Conservation (phyloP, 2,113 vertebrate species). For the Neopipo cinnamomea region DNA sequence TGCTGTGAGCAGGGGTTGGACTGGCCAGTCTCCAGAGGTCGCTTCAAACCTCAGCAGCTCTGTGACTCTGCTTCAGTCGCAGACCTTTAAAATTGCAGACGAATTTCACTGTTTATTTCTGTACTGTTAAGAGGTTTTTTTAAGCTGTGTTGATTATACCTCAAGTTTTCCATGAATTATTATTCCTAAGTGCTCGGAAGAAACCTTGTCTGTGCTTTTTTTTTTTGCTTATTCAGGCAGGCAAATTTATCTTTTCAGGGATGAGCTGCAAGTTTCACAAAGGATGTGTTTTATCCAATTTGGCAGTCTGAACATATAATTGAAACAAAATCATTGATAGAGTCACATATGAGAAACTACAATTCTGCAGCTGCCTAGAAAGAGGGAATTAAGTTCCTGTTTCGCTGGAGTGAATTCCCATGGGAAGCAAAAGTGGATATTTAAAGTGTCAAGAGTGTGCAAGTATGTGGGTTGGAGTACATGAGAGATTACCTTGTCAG, state of each 20-base stretch:
- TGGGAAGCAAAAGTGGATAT: constrained; percentile 3
- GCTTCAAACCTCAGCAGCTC: neutral
- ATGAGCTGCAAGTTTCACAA: constrained; percentile 9
- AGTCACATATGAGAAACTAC: neutral
- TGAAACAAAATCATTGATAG: constrained; percentile 13
- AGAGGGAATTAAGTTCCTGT: neutral
- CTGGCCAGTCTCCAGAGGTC: neutral
- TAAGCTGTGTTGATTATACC: neutral
- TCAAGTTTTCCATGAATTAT: neutral
- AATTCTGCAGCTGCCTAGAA: neutral
- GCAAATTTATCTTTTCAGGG: constrained; percentile 16
- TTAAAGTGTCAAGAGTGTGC: constrained; percentile 19
- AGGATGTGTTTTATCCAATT: neutral
- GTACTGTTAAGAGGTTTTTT: neutral
- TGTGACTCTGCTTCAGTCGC: neutral
- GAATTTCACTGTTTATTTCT: neutral
- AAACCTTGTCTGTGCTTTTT: neutral
- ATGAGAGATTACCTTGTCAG: constrained; percentile 30
- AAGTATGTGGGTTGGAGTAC: neutral
- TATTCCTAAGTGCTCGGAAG: neutral
- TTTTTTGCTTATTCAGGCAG: neutral
- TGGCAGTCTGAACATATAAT: constrained; percentile 46
- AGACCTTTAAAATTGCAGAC: neutral
- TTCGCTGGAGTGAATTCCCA: neutral
- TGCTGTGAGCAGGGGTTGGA: neutral